phyloP scores from a whole-genome alignment of 2,888 invertebrate genomes.

The Podotricha telesiphe region DNA sequence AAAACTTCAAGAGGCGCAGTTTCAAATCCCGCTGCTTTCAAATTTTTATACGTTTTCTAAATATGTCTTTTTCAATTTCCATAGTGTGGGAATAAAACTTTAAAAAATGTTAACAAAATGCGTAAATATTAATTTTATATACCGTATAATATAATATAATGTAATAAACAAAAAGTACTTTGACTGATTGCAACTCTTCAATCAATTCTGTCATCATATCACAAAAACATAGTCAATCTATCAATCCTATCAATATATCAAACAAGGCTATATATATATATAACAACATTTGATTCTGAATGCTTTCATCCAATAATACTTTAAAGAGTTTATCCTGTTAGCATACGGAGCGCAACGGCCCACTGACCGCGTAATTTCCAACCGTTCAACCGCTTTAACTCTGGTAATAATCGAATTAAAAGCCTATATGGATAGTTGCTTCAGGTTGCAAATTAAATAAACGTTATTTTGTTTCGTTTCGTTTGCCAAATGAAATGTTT shows the following conservation, averaged over 20 bases:
- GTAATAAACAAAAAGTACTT: too few relatives aligned
- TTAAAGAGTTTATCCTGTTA: slow-evolving; percentile 44
- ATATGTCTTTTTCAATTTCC: too few relatives aligned
- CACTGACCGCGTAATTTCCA: slow-evolving; percentile 39
- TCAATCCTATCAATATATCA: neutral
- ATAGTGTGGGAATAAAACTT: too few relatives aligned
- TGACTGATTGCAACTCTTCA: too few relatives aligned
- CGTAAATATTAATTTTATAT: too few relatives aligned
- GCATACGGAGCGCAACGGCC: slow-evolving; percentile 38
- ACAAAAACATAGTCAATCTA: neutral
- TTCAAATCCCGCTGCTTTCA: too few relatives aligned
- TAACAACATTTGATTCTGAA: slow-evolving; percentile 19
- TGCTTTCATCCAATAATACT: slow-evolving; percentile 43
- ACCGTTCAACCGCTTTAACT: slow-evolving; percentile 45
- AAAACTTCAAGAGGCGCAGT: too few relatives aligned
- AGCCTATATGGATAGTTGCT: slow-evolving; percentile 36
- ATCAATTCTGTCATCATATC: neutral
- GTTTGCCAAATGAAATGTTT: slow-evolving; percentile 12
- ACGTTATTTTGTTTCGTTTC: slow-evolving; percentile 18
- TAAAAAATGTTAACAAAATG: too few relatives aligned
- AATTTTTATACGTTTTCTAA: too few relatives aligned
- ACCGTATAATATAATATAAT: too few relatives aligned
- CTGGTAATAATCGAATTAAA: slow-evolving; percentile 43
- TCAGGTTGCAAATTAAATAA: slow-evolving; percentile 32
- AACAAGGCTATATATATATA: neutral